Base-by-base conservation (phyloP, 2,797 vertebrate species). In the Percopsis omiscomaycus region DNA sequence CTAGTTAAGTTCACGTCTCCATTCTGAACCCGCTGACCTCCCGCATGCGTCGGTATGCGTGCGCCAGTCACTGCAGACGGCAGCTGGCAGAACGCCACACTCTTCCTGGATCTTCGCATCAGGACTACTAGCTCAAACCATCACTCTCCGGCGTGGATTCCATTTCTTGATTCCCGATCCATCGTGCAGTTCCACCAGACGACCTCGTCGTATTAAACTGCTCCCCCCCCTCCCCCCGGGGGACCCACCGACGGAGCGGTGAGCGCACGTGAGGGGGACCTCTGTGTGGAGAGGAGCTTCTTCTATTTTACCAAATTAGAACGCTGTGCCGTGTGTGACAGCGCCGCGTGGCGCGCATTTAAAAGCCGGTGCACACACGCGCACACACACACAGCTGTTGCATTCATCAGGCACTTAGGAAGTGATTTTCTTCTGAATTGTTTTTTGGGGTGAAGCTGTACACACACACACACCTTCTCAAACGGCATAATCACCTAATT, bases 351-450 rank as follows among this genome's bases (percentile, higher is more conserved):
- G 85, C 71, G 70, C 62, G 45, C 67, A 68, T 15, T 73, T 59
- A 46, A 62, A 68, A 64, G 27, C 28, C 2, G 11, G 3, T 14
- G 10, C 59, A 42, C 47, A 37, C 46, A 30, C 46, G 16, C 48
- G 13, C 42, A 61, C 57, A 57, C 60, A 64, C 68, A 61, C 77
- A 69, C 86, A 86, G 86, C 86, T 88, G 89, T 83, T 80, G 74
- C 77, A 84, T 88, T 90, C 84, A 86, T 88, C 84, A 80, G 2
- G 61, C 56, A 81, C 79, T 80, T 82, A 80, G 85, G 85, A 89
- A 89, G 87, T 85, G 68, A 84, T 79, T 84, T 86, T 85, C 80
- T 78, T 54, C 49, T 75, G 85, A 79, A 75, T 73, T 73, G 85
- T 85, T 73, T 71, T 48, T 48, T 12, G 46, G 46, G 46, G 1